These are phyloP conservation scores for Capreolus pygargus DNA, from an alignment of 2,113 vertebrate species.

Conservation along the genomic window DNA sequence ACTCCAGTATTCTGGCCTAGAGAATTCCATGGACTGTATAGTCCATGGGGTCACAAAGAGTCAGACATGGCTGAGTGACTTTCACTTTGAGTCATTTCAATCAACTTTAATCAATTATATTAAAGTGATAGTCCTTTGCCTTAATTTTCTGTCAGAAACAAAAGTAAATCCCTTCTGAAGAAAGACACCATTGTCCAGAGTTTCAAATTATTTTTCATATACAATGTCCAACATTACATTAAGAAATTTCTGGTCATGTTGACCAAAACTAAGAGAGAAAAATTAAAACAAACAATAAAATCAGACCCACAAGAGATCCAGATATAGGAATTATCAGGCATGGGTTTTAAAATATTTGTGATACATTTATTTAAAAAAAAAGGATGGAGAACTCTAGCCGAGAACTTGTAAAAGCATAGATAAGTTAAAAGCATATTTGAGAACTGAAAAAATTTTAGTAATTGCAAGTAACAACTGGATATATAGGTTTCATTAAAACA, in stretches of 20 bases:
- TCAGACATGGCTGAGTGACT: accelerated
- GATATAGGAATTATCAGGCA: background rate
- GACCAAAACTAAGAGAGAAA: background rate
- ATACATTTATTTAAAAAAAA: background rate
- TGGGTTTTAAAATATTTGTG: background rate
- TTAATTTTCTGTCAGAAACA: background rate
- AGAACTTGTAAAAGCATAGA: background rate
- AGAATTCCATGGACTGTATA: background rate
- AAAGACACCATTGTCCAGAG: background rate
- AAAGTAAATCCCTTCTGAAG: background rate
- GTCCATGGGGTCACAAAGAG: background rate
- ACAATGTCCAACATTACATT: background rate
- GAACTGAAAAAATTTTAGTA: background rate
- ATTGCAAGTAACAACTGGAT: background rate
- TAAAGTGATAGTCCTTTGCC: background rate
- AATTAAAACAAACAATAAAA: background rate
- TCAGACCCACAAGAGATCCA: background rate
- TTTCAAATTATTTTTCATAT: background rate
- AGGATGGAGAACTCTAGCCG: background rate
- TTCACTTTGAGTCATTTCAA: background rate
- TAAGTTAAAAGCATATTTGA: background rate
- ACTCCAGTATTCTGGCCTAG: background rate
- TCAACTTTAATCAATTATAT: background rate
- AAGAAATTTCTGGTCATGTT: background rate
- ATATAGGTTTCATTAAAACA: background rate